phyloP scores from a whole-genome alignment of 2,888 invertebrate species.

The Dynastes grantii region DNA sequence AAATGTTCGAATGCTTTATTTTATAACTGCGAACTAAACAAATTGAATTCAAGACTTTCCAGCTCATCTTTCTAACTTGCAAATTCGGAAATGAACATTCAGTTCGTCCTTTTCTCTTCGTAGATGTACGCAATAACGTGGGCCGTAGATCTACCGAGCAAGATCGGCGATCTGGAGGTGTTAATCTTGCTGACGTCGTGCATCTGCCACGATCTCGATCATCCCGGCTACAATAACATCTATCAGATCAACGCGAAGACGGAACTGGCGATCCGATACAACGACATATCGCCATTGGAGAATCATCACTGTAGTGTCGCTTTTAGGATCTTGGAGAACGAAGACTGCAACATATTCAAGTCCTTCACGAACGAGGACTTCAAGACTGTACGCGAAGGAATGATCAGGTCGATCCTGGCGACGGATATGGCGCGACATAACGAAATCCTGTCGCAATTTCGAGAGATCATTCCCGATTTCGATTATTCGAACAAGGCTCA shows the following conservation, averaged over 20 bases:
- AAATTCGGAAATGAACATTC: too few relatives aligned
- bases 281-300: conserved; percentile 89
- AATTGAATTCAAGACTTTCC: too few relatives aligned
- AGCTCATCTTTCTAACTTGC: too few relatives aligned
- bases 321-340: conserved; percentile 84
- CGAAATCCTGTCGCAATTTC: conserved; percentile 83
- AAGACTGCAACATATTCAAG: conserved; percentile 86
- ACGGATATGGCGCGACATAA: conserved; percentile 88
- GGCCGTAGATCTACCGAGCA: conserved; percentile 79
- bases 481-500: conserved; percentile 81
- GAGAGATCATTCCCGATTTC: conserved; percentile 77
- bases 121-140: conserved; percentile 89
- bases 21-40: too few relatives aligned
- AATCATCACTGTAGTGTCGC: conserved; percentile 91
- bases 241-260: conserved; percentile 89
- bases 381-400: conserved; percentile 82
- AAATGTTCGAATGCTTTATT: too few relatives aligned
- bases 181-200: conserved; percentile 84
- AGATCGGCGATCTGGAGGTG: conserved; percentile 83
- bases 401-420: conserved; percentile 84
- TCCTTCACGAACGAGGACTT: conserved; percentile 77
- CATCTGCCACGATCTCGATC: conserved; percentile 87
- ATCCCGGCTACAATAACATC: conserved; percentile 85
- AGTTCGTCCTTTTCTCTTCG: conserved; percentile 49
- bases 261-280: conserved; percentile 87